These are phyloP conservation scores for Microplitis deprimator DNA, from an alignment of 2,888 invertebrate species.

Conservation along the genomic window DNA sequence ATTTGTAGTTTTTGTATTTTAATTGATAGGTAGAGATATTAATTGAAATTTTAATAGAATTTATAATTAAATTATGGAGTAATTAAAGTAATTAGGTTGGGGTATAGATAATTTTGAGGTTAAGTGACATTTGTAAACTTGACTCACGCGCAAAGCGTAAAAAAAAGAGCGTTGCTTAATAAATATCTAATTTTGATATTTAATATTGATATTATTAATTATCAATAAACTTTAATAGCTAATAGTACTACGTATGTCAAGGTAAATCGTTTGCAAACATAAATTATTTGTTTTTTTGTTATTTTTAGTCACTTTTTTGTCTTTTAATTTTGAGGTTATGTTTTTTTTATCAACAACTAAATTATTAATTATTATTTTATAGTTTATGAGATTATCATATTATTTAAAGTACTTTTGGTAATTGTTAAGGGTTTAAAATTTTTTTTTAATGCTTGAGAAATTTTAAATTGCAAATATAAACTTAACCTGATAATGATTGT, in stretches of 20 bases:
- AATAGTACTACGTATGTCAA: not conserved
- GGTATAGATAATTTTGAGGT: not conserved
- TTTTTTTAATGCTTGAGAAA: too few relatives aligned
- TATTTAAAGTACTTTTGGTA: not conserved
- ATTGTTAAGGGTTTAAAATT: too few relatives aligned
- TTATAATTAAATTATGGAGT: not conserved
- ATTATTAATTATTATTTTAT: not conserved
- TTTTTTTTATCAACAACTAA: not conserved
- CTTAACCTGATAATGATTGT: too few relatives aligned
- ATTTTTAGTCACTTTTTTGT: not conserved
- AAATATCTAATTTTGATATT: not conserved
- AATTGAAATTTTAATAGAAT: not conserved
- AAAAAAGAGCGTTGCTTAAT: not conserved
- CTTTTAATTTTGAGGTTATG: not conserved
- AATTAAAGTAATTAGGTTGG: not conserved
- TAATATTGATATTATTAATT: not conserved
- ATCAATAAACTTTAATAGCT: not conserved
- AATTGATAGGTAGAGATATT: not conserved
- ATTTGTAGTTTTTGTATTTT: not conserved
- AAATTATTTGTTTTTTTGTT: not conserved
- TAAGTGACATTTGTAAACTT: constrained; percentile 11
- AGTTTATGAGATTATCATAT: not conserved
- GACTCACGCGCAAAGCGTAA: not conserved
- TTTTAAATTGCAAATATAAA: too few relatives aligned
- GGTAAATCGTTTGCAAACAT: not conserved